Evolutionary conservation across 2,888 invertebrate genomes (phyloP), one percentile per base, ranked within the genome.

Genomic region (Cosmorhoe ocellata): DNA sequence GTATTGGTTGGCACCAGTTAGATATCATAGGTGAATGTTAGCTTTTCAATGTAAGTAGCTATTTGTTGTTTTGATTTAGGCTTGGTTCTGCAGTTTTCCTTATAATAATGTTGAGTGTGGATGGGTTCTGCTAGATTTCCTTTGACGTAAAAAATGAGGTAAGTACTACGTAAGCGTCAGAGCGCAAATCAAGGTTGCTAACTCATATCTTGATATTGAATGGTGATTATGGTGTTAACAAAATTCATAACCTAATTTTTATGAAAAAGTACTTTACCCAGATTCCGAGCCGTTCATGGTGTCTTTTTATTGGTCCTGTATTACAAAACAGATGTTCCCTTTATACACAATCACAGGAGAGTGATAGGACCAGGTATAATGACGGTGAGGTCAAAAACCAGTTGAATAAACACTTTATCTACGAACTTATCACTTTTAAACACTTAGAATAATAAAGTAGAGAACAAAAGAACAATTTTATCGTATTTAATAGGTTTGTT

Each of bases 221-320:
- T 8, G 11, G 22, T 34, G 34, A 36, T 18, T 3, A 30, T 3
- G 3, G 7, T 13, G 11, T 12, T 0, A 14, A 10, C 2, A 18
- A 18, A 3, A 36, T 24, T 36, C 22, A 18, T 36, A 24, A 36
- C 24, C 24, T 36, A 37, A n/a, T 13, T 12, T 12, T 5, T 5
- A 26, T 37, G 27, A 2, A 11, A 36, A n/a, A 65, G 53, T 56
- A 61, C 63, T 46, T 94, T 94, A 95, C 94, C 94, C 94, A 91
- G 94, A 94, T 91, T 95, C 94, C 69, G 94, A 94, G 84, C 94
- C 93, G 91, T 95, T 95, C 94, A 94, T 95, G 77, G 77, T 91
- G 84, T 66, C 63, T 55, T 61, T 60, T 72, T 74, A 60, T 59
- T 60, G 31, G n/a, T 63, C 59, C 60, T 62, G 62, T 67, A 63